These are phyloP conservation scores for Propithecus deckenii DNA, from an alignment of 2,797 vertebrate species.

Conservation along the genomic window DNA sequence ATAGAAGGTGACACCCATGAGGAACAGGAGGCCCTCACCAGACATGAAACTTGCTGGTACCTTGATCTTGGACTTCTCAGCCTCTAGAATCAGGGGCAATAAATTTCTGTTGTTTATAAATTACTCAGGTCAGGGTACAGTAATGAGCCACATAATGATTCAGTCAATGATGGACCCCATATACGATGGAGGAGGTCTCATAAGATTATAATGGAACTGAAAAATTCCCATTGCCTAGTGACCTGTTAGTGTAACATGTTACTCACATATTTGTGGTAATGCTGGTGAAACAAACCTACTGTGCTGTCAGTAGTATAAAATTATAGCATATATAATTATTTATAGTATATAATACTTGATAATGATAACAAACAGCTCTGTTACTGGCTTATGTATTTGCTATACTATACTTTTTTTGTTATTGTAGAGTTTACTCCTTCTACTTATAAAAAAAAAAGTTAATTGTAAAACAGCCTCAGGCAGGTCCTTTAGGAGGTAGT, in stretches of 20 bases:
- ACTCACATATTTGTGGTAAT: not conserved
- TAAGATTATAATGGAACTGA: not conserved
- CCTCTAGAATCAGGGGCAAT: not conserved
- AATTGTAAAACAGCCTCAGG: not conserved
- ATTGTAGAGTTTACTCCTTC: too few relatives aligned
- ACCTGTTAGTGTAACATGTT: rapidly evolving
- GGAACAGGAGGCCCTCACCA: not conserved
- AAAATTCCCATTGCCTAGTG: not conserved
- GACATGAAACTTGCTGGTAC: not conserved
- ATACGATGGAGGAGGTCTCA: not conserved
- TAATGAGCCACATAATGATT: not conserved
- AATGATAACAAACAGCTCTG: not conserved
- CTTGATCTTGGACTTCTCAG: not conserved
- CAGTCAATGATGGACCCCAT: not conserved
- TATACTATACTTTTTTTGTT: not conserved
- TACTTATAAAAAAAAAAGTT: not conserved
- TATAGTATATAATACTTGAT: too few relatives aligned
- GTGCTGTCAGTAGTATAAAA: not conserved
- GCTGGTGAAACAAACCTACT: not conserved
- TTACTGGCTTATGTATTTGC: not conserved
- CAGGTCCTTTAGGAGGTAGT: not conserved
- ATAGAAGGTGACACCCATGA: not conserved
- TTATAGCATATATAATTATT: not conserved
- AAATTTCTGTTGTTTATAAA: not conserved
- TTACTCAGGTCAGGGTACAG: not conserved